Base-by-base conservation (phyloP, 2,113 vertebrate species). In the Phoxinus phoxinus region DNA sequence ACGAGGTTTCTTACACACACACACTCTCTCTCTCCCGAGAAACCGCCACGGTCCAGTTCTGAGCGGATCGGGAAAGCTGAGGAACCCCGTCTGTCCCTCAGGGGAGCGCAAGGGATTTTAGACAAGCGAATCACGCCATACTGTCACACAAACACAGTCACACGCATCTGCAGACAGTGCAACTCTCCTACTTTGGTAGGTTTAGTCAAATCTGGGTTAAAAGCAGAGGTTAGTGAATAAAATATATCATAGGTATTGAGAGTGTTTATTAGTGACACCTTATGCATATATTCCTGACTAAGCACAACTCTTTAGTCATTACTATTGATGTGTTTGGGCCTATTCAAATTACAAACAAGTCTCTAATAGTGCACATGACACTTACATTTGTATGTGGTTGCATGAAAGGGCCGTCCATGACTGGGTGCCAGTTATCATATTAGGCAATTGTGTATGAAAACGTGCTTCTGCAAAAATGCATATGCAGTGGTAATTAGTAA, bases 41-140 rank as follows among this genome's bases (percentile, higher is more conserved):
- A 77, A 48, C 92, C 82, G 86, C 91, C 87, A 69, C 15, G 11
- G 73, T 91, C 93, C 83, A 83, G 94, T 93, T 94, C 85, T 78
- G 90, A 90, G 91, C 84, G 79, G 93, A 91, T 90, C 61, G 61
- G 46, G 51, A 59, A 27, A 12, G 69, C 48, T 75, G 58, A 21
- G 23, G 63, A 76, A 72, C 65, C 81, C 67, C 4, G 48, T 73
- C 23, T 83, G 65, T 83, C 81, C 81, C 81, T 63, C 32, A 27
- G n/a, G 30, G 58, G 58, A 56, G 37, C 6, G 48, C 51, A 75
- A 17, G 37, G 85, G 85, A 83, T 86, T 86, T 82, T 41, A 74
- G 13, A 44, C 27, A 12, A 48, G 67, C 74, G 69, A 74, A n/a
- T 81, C 67, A 81, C 7, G n/a, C 56, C 37, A 61, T 73, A 30